These are phyloP conservation scores for Osmoderma eremita DNA, from an alignment of 2,888 invertebrate species.

Conservation along the genomic window DNA sequence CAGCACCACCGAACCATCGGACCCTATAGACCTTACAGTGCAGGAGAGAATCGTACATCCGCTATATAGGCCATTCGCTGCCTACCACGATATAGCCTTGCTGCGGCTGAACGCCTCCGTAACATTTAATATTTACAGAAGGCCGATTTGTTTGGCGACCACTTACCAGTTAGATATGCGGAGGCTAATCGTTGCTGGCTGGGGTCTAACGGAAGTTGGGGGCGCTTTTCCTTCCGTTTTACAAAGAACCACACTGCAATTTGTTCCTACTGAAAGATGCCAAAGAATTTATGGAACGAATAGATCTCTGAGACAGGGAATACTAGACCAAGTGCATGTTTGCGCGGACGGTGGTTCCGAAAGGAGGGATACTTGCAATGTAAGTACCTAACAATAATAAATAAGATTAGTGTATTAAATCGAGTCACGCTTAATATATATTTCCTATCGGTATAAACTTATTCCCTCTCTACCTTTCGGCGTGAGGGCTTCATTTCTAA, in stretches of 20 bases:
- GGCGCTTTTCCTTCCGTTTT: conserved; percentile 54
- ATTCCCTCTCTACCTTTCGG: too few species aligned
- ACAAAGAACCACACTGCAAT: conserved; percentile 62
- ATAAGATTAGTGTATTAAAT: too few species aligned
- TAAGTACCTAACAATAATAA: conserved; percentile 46
- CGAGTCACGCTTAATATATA: too few species aligned
- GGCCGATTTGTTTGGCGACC: conserved; percentile 64
- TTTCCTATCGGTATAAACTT: too few species aligned
- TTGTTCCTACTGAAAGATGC: conserved; percentile 56
- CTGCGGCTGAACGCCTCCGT: conserved; percentile 61
- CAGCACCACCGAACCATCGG: conserved; percentile 2
- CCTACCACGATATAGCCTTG: conserved; percentile 67
- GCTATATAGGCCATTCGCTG: conserved; percentile 57
- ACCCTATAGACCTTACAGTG: conserved; percentile 56
- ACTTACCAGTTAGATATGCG: conserved; percentile 42
- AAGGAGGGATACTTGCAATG: conserved; percentile 65
- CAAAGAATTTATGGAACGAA: conserved; percentile 52
- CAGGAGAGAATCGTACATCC: conserved; percentile 60
- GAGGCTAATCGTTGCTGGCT: conserved; percentile 62
- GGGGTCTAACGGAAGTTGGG: conserved; percentile 59
- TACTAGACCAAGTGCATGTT: conserved; percentile 60
- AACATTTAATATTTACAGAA: conserved; percentile 57
- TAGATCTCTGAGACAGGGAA: conserved; percentile 57
- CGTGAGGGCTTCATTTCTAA: too few species aligned
- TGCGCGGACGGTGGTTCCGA: conserved; percentile 63